phyloP scores from a whole-genome alignment of 2,888 invertebrate species.

The Pyralis farinalis region DNA sequence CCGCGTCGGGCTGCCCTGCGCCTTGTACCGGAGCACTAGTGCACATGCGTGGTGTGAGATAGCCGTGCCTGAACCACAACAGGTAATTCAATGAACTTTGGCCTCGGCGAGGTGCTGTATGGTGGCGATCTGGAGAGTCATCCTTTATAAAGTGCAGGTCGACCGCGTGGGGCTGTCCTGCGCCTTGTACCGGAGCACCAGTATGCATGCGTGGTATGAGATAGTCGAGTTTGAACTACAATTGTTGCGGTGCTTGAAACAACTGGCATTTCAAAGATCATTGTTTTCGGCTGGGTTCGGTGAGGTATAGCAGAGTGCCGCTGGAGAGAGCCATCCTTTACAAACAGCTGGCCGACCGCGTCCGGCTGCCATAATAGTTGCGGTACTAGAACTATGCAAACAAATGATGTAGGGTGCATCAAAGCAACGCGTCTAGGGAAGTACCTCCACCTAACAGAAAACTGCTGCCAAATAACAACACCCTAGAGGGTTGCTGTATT shows the following conservation, averaged over 20 bases:
- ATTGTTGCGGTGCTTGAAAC: no score
- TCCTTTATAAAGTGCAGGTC: conserved; percentile 84
- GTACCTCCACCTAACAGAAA: no score
- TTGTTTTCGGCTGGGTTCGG: conserved; percentile 84
- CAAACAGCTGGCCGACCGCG: conserved; percentile 83
- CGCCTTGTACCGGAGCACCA: conserved; percentile 76
- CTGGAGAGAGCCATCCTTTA: conserved; percentile 83
- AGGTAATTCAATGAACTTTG: conserved; percentile 72
- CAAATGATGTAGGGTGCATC: no score
- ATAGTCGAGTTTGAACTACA: conserved; percentile 77
- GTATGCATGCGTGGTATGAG: conserved; percentile 83
- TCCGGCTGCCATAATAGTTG: conserved; percentile 84
- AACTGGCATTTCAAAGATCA: conserved; percentile 61
- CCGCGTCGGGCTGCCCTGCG: conserved; percentile 81
- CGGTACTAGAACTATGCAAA: no score
- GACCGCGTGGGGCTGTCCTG: conserved; percentile 83
- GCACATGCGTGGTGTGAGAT: conserved; percentile 84
- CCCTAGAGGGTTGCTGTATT: no score
- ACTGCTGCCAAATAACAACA: no score
- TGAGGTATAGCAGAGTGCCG: conserved; percentile 77
- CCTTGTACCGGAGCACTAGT: conserved; percentile 77
- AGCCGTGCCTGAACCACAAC: conserved; percentile 70
- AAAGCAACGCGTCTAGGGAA: no score
- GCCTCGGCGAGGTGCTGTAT: conserved; percentile 78
- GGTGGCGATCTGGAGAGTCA: conserved; percentile 82